phyloP scores from a whole-genome alignment of 2,888 invertebrate genomes.

The Empis livida region DNA sequence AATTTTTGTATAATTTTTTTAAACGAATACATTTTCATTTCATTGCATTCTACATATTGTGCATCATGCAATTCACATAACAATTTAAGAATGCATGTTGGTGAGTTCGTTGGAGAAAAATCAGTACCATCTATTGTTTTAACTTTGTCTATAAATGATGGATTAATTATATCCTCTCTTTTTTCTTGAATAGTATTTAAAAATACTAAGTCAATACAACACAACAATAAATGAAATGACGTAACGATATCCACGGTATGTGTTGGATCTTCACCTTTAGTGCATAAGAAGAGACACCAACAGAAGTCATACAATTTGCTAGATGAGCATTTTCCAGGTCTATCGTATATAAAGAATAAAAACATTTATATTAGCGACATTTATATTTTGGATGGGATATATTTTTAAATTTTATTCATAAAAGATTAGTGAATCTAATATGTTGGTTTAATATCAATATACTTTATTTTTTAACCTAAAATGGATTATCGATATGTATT shows the following conservation, averaged over 20 bases:
- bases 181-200: constrained; percentile 70
- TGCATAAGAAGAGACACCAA: constrained; percentile 86
- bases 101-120: constrained; percentile 36
- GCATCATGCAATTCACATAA: constrained; percentile 74
- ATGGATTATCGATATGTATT: no score
- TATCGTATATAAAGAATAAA: constrained; percentile 26
- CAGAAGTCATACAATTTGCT: constrained; percentile 82
- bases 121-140: constrained; percentile 48
- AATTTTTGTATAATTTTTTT: constrained; percentile 58
- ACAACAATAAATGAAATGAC: constrained; percentile 81
- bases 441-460: no score
- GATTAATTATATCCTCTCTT: constrained; percentile 74
- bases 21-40: constrained; percentile 80
- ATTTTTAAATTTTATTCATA: no score
- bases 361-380: no score
- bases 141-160: constrained; percentile 66
- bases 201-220: constrained; percentile 84
- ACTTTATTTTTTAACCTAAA: no score
- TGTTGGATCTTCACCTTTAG: constrained; percentile 73
- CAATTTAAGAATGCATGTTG: constrained; percentile 72
- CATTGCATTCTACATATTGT: constrained; percentile 74
- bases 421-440: no score
- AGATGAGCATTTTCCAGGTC: constrained; percentile 63
- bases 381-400: no score
- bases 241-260: constrained; percentile 88